These are phyloP conservation scores for Maccullochella peelii DNA, from an alignment of 2,113 vertebrate genomes.

Conservation along the genomic window DNA sequence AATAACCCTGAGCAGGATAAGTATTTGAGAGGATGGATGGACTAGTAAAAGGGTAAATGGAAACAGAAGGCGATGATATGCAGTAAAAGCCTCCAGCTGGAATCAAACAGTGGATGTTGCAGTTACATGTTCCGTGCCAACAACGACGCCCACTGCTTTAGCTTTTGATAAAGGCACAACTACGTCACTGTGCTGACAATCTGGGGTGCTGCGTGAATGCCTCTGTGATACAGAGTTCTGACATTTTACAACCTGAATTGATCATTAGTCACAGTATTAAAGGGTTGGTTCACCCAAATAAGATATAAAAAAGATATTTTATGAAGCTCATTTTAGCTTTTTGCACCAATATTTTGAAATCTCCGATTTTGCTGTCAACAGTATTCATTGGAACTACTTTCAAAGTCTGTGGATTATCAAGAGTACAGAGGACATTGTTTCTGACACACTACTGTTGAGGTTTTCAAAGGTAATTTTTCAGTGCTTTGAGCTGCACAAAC, in stretches of 20 bases:
- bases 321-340: not conserved
- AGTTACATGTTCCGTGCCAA: constrained; percentile 35
- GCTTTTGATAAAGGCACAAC: constrained; percentile 8
- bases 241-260: constrained; percentile 26
- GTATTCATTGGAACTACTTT: not conserved
- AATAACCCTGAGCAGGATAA: constrained; percentile 54
- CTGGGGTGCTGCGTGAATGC: not conserved
- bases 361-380: not conserved
- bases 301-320: not conserved
- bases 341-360: not conserved
- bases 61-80: constrained; percentile 41
- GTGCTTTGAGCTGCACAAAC: constrained; percentile 22
- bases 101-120: constrained; percentile 27
- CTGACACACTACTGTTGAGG: not conserved
- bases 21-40: constrained; percentile 36
- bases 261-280: constrained; percentile 6
- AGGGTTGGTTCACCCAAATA: not conserved
- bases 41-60: constrained; percentile 40
- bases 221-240: not conserved
- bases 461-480: constrained; percentile 24
- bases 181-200: constrained; percentile 10
- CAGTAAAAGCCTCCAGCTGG: constrained; percentile 44
- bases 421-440: constrained; percentile 9
- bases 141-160: constrained; percentile 12
- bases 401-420: not conserved